Conservation (phyloP, 1,140 invertebrate genomes). For the Gryllus bimaculatus region DNA sequence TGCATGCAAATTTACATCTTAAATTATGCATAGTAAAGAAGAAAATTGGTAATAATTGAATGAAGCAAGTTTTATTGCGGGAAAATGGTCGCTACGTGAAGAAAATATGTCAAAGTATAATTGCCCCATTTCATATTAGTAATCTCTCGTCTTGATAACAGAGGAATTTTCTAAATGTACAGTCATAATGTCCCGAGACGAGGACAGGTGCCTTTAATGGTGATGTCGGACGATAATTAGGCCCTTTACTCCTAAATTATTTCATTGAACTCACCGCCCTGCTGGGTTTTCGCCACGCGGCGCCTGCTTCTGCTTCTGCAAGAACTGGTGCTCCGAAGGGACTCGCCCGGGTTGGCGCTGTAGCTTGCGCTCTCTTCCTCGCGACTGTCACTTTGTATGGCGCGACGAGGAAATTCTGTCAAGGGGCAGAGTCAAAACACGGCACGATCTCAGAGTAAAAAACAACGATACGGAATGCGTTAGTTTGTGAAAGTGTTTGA, state of each 20-base stretch:
- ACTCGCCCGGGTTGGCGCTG: no score
- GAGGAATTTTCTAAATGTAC: not conserved
- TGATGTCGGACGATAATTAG: not conserved
- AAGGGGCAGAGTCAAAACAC: no score
- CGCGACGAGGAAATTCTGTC: no score
- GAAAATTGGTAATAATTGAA: slow-evolving; percentile 6
- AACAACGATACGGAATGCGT: no score
- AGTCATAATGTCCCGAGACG: not conserved
- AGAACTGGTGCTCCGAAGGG: no score
- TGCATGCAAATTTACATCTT: slow-evolving; percentile 5
- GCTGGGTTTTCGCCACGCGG: not conserved
- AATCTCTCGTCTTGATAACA: not conserved
- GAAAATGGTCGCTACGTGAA: slow-evolving; percentile 3
- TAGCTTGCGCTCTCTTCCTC: no score
- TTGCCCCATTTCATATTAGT: not conserved
- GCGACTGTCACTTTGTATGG: no score
- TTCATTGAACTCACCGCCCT: not conserved
- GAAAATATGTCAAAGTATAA: slow-evolving; percentile 1
- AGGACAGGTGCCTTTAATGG: slow-evolving; percentile 3
- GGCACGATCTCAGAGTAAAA: no score
- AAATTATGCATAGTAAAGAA: not conserved
- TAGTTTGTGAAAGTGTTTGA: no score
- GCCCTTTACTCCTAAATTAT: not conserved
- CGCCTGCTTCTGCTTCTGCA: not conserved
- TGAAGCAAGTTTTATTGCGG: not conserved